Conservation (phyloP, 2,888 invertebrate genomes). For the Malacosoma neustria region DNA sequence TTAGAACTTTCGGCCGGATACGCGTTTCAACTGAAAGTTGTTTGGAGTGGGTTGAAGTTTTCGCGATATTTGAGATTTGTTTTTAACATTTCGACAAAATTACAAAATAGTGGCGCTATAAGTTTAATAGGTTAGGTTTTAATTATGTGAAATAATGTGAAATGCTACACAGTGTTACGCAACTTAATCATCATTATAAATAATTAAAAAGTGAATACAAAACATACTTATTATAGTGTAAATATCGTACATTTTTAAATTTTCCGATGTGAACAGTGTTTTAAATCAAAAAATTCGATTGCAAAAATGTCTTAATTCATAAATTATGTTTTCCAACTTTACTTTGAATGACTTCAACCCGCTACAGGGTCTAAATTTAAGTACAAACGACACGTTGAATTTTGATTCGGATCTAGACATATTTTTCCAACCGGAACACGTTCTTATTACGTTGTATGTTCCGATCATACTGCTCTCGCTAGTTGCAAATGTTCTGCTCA, state of each 20-base stretch:
- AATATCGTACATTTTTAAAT: no score
- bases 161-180: no score
- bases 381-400: constrained; percentile 27
- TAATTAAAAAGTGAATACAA: no score
- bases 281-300: not conserved
- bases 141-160: no score
- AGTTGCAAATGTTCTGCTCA: constrained; percentile 78
- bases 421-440: constrained; percentile 53
- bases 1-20: not conserved
- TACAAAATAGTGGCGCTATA: no score
- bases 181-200: no score
- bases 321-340: constrained; percentile 22
- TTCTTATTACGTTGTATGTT: constrained; percentile 77
- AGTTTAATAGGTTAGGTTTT: no score
- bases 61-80: no score
- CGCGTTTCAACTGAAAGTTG: not conserved
- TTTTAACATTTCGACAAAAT: no score
- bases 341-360: constrained; percentile 11
- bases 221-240: no score
- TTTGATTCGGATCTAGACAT: constrained; percentile 47
- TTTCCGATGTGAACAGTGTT: not conserved
- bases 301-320: constrained; percentile 10
- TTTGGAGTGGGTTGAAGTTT: not conserved
- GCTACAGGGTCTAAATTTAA: constrained; percentile 14
- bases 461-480: constrained; percentile 78